Evolutionary conservation across 2,888 invertebrate species (phyloP), one percentile per base, ranked within the genome.

Genomic region (Drosophila putrida): DNA sequence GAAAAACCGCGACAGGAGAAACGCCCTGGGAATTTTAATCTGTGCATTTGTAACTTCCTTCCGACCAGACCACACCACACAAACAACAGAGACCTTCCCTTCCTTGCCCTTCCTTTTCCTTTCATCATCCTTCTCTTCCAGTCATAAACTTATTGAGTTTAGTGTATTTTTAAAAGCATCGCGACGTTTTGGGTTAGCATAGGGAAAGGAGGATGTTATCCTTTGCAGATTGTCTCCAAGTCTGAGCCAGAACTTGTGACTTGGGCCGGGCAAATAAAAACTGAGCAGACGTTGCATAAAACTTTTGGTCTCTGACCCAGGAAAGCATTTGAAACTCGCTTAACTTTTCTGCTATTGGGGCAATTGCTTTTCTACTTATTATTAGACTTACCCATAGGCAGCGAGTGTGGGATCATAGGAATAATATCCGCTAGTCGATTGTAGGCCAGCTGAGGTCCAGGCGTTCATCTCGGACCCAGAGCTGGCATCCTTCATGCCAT

Each of bases 361-460:
- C 28, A 13, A 46, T 41, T 39, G 39, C 8, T 15, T 33, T 33
- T 13, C 13, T 4, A 38, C 38, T 67, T 66, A n/a, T n/a, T n/a
- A n/a, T n/a, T n/a, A 13, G 27, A 96, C 97, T 95, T 95, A 97
- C 97, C 97, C 97, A 93, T 97, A 98, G 92, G 97, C 97, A 82
- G 97, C 91, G 70, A 90, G 94, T 92, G 97, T 96, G 77, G 97
- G 97, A 94, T 98, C 97, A 94, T 97, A 98, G 82, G 97, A 96
- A 94, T 97, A 97, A 94, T 97, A 97, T 90, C 97, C 97, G 82
- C 97, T 96, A 82, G 97, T 96, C 91, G 97, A 96, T 93, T 97
- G 97, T 69, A 97, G 95, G 79, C 97, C 96, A 73, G 97, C 96
- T 80, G 97, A 96, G 88, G 97, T 96, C 97, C 97, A 97, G 89